Evolutionary conservation across 2,888 invertebrate genomes (phyloP).

Genomic region (Ptilodon capucinus): DNA sequence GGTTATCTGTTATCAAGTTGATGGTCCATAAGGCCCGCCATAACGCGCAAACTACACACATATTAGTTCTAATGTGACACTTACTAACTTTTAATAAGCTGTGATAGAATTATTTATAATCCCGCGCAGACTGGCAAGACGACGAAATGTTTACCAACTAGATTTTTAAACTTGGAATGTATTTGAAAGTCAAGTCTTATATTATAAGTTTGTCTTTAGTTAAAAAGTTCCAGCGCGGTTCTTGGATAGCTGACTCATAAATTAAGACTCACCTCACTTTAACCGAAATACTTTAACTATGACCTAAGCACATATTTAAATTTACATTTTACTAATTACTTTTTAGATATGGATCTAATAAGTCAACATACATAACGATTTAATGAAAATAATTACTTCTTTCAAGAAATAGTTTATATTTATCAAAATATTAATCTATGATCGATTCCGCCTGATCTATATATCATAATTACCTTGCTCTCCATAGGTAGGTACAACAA

Average conservation of each 20-base stretch:
- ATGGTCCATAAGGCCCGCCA: neutral
- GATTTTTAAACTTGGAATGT: neutral
- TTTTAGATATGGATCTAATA: no score
- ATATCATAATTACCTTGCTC: no score
- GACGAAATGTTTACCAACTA: neutral
- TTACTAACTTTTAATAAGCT: constrained; percentile 6
- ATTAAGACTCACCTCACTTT: neutral
- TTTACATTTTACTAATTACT: no score
- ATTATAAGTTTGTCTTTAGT: constrained; percentile 5
- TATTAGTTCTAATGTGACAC: constrained; percentile 1
- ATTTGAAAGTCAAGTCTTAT: constrained; percentile 6
- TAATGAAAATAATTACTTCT: no score
- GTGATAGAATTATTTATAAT: constrained; percentile 5
- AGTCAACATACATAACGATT: no score
- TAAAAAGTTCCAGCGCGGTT: constrained; percentile 11
- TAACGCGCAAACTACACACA: constrained; percentile 2
- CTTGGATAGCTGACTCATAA: constrained; percentile 9
- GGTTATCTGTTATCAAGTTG: constrained; percentile 1
- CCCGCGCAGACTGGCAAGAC: neutral
- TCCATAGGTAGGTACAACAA: neutral
- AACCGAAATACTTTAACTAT: neutral
- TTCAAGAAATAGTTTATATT: no score
- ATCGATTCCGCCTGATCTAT: no score
- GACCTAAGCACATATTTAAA: neutral
- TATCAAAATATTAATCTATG: no score